Conservation (phyloP, 2,113 vertebrate species). For the Crotalus horridus region DNA sequence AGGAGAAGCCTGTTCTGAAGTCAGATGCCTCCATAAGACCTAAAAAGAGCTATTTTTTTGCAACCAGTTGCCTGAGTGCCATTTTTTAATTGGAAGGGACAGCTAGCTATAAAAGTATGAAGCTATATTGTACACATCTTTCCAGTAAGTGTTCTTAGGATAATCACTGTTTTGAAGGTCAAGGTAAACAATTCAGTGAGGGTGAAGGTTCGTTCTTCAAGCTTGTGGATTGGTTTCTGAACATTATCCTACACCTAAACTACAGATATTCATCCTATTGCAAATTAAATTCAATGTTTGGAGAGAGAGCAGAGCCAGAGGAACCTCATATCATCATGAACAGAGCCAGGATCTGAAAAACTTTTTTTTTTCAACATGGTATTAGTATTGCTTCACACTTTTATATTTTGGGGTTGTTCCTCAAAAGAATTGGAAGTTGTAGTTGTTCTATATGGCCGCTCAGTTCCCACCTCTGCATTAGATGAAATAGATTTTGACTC, state of each 20-base stretch:
- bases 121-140: neutral
- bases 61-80: neutral
- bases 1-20: neutral
- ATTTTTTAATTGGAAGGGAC: neutral
- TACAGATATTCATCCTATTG: no score
- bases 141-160: neutral
- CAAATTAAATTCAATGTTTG: neutral
- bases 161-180: neutral
- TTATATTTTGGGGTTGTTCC: neutral
- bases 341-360: neutral
- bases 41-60: neutral
- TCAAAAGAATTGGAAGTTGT: neutral
- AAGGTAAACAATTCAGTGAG: neutral
- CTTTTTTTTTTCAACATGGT: neutral
- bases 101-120: neutral
- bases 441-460: neutral
- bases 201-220: no score
- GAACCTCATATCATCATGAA: neutral
- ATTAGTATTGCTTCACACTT: neutral
- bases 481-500: neutral
- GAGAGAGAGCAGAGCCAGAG: neutral
- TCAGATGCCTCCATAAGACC: neutral
- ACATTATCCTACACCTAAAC: no score
- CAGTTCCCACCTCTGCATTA: neutral
- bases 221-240: no score